These are phyloP conservation scores for Conistra vaccinii DNA, from an alignment of 2,888 invertebrate species.

Conservation along the genomic window DNA sequence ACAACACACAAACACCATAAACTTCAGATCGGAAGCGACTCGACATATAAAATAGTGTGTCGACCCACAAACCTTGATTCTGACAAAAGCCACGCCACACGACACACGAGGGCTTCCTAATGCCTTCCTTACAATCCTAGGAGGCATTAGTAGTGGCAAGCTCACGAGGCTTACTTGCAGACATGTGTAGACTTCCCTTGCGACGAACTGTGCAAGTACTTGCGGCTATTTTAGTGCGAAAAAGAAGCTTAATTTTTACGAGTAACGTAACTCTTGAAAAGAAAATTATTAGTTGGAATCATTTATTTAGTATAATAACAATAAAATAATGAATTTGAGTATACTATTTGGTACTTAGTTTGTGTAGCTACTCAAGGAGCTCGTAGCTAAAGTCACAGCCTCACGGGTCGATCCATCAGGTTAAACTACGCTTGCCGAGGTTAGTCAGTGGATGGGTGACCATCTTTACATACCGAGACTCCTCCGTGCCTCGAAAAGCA, in stretches of 20 bases:
- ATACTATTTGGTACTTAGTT: neutral
- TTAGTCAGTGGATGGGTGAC: too few relatives aligned
- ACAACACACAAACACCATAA: conserved; percentile 12
- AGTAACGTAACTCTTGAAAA: neutral
- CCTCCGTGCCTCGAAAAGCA: too few relatives aligned
- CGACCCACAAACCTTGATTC: conserved; percentile 45
- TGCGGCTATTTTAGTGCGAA: neutral
- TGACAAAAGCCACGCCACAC: conserved; percentile 30
- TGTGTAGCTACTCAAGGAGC: neutral
- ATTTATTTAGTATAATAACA: neutral
- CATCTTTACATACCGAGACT: too few relatives aligned
- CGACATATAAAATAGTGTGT: conserved; percentile 3
- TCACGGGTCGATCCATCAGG: too few relatives aligned
- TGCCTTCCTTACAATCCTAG: conserved; percentile 59
- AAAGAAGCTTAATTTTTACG: neutral
- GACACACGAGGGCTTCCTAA: conserved; percentile 61
- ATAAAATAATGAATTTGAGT: neutral
- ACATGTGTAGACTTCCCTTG: conserved; percentile 29
- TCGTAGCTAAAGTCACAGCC: too few relatives aligned
- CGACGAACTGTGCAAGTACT: conserved; percentile 6
- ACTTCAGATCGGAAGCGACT: conserved; percentile 16
- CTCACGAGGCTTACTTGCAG: conserved; percentile 49
- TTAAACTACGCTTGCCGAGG: too few relatives aligned
- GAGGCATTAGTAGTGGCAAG: conserved; percentile 53
- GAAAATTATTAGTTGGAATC: neutral